Conservation (phyloP, 2,113 vertebrate genomes). For the Gracilinanus agilis region DNA sequence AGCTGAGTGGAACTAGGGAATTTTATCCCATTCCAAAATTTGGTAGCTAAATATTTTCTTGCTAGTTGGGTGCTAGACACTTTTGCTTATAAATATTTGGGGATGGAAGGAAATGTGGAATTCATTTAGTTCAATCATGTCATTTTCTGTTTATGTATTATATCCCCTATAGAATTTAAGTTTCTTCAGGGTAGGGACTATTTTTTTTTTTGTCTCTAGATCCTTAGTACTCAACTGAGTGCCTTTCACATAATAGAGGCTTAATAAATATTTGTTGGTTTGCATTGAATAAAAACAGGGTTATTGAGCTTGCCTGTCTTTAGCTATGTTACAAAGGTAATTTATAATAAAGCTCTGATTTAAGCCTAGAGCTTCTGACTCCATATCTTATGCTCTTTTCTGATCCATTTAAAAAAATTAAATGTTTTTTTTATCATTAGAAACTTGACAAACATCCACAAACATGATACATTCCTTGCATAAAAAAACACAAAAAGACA, state of each 20-base stretch:
- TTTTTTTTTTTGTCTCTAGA: neutral
- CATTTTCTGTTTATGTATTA: neutral
- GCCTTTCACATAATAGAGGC: neutral
- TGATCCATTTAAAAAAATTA: neutral
- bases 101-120: neutral
- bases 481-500: neutral
- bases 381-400: too few relatives aligned
- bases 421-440: neutral
- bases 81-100: neutral
- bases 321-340: neutral
- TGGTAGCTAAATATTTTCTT: neutral
- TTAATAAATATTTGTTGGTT: neutral
- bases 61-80: neutral
- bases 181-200: neutral
- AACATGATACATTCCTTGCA: neutral
- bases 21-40: neutral
- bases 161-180: neutral
- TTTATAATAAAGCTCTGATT: neutral
- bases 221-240: neutral
- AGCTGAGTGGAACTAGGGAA: neutral
- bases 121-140: neutral
- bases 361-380: neutral
- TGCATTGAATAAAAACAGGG: neutral
- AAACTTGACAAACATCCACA: neutral
- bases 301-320: neutral